Percentiles rank a stretch among this genome's conserved stretches.
These are phyloP conservation scores for Nansenia antarctica DNA, from an alignment of 2,113 vertebrate species.

Conservation along the genomic window DNA sequence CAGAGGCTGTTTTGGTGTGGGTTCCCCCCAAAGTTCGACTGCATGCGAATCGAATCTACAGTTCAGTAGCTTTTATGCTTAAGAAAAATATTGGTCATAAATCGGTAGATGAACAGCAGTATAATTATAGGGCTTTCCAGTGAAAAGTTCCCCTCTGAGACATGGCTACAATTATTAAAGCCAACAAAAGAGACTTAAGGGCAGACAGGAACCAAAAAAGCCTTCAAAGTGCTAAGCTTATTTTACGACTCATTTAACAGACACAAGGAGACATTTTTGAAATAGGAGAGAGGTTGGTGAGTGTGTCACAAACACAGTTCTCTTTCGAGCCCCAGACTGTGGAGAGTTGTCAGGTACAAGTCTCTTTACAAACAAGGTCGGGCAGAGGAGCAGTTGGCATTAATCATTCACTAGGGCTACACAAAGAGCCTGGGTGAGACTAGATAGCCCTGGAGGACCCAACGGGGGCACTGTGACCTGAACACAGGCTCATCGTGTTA, in stretches of 20 bases:
- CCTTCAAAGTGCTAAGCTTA: conserved; percentile 38
- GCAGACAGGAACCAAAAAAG: conserved; percentile 19
- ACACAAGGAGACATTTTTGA: conserved; percentile 20
- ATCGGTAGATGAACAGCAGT: conserved; percentile 62
- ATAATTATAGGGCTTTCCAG: conserved; percentile 62
- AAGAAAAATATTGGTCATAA: conserved; percentile 67
- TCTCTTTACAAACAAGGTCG: conserved; percentile 76
- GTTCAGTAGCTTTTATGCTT: conserved; percentile 61
- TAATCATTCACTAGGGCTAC: conserved; percentile 72
- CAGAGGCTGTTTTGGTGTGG: conserved; percentile 67
- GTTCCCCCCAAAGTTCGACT: conserved; percentile 58
- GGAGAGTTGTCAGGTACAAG: conserved; percentile 73
- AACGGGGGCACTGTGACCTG: conserved; percentile 48
- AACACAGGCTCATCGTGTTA: conserved; percentile 65
- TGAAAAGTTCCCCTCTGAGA: conserved; percentile 49
- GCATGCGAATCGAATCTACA: conserved; percentile 64
- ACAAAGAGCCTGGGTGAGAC: conserved; percentile 58
- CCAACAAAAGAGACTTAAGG: conserved; percentile 54
- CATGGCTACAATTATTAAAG: conserved; percentile 62
- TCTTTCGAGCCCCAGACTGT: conserved; percentile 48
- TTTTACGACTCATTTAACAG: conserved; percentile 33
- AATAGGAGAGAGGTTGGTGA: conserved; percentile 23
- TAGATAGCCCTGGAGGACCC: conserved; percentile 61
- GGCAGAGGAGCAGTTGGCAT: conserved; percentile 67
- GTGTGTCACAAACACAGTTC: conserved; percentile 42